Base-by-base conservation (phyloP, 2,797 vertebrate genomes). In the Coracias cyanogaster region DNA sequence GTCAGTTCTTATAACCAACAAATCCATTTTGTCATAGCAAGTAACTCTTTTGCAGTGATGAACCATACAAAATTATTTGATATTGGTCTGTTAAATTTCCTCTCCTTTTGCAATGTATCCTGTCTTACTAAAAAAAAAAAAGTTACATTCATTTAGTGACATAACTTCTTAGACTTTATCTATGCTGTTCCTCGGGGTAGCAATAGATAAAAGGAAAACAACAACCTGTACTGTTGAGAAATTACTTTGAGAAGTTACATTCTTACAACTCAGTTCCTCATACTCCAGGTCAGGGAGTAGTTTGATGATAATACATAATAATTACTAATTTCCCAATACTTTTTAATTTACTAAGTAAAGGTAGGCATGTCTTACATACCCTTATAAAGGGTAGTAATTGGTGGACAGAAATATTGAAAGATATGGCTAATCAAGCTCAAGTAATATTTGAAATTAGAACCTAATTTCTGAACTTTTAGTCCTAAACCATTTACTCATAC, bases 1-100 rank as follows among this genome's bases (percentile, higher is more conserved):
- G 94, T 94, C 96, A 96, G 70, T 69, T 96, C 89, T 79, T 89
- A 82, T 96, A 94, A 93, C 43, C 39, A 95, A 85, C 62, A 96
- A 95, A 94, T 95, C 87, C 89, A 25, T 87, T 96, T 95, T 97
- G 90, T 93, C 72, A 86, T 51, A 31, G 89, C 3, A 14, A 94
- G 79, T 90, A 96, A 91, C 67, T 94, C 85, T 88, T 85, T 58
- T 85, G 58, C 57, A 71, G 67, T 72, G 64, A 86, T 2, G 51
- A 92, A 76, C n/a, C 87, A 61, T 70, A 72, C 37, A 92, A 87
- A 92, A 86, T 48, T 82, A 78, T 92, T 92, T 91, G 76, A 79
- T 17, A 3, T 58, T 58, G 43, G 26, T 58, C 81, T 93, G 81
- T 72, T 80, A 48, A 64, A 74, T 67, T 92, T 78, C 22, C 12